phyloP scores from a whole-genome alignment of 2,113 vertebrate species.

The Psittacus erithacus region DNA sequence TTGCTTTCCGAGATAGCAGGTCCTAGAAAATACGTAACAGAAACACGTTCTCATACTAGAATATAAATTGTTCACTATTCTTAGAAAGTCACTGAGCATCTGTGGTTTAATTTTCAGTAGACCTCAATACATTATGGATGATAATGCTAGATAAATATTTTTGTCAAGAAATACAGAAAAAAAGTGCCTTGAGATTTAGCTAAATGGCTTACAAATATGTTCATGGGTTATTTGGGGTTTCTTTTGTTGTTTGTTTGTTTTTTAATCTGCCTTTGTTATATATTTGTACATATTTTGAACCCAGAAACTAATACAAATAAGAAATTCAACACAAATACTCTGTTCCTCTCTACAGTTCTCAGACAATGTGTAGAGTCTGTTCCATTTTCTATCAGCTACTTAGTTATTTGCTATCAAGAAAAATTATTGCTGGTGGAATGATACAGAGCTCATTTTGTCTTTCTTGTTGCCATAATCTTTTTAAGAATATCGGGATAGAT shows the following conservation, averaged over 20 bases:
- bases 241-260: background rate
- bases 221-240: background rate
- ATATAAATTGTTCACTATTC: background rate
- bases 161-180: background rate
- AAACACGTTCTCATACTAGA: background rate
- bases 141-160: slow-evolving; percentile 32
- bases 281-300: slow-evolving; percentile 20
- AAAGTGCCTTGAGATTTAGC: background rate
- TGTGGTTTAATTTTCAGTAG: slow-evolving; percentile 26
- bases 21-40: background rate
- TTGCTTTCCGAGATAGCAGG: background rate
- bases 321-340: background rate
- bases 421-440: slow-evolving; percentile 31
- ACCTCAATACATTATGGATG: slow-evolving; percentile 32
- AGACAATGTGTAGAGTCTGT: background rate
- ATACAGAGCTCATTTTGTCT: slow-evolving; percentile 36
- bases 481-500: slow-evolving; percentile 18
- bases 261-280: background rate
- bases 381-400: slow-evolving; percentile 38
- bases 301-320: slow-evolving; percentile 26
- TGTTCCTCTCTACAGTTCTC: background rate
- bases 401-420: slow-evolving; percentile 12
- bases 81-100: background rate
- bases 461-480: slow-evolving; percentile 29
- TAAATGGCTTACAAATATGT: background rate